Evolutionary conservation across 2,888 invertebrate genomes (phyloP).

Genomic region (Drosophila nr. perissopoda): DNA sequence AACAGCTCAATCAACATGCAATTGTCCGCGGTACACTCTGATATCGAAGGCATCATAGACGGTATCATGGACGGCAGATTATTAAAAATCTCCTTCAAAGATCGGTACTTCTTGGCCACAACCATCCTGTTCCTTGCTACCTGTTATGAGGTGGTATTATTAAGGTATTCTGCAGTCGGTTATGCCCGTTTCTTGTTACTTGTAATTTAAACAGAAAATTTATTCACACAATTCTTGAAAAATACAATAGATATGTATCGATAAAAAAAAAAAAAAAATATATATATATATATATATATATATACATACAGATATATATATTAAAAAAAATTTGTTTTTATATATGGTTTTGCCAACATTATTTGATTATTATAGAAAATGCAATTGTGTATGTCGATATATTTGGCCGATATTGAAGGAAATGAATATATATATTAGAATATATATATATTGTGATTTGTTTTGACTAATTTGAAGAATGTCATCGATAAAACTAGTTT

Average conservation of each 20-base stretch:
- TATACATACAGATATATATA: not conserved
- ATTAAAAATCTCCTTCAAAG: too few relatives aligned
- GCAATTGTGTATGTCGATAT: not conserved
- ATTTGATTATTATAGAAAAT: not conserved
- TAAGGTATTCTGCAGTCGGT: too few relatives aligned
- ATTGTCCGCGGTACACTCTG: not conserved
- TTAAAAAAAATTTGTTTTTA: accelerated
- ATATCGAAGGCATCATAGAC: not conserved
- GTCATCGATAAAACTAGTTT: not conserved
- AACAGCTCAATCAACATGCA: not conserved
- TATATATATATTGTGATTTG: not conserved
- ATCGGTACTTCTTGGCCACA: too few relatives aligned
- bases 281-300: not conserved
- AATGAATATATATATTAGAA: not conserved
- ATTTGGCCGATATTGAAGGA: not conserved
- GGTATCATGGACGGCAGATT: too few relatives aligned
- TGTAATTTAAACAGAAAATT: not conserved
- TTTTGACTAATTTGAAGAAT: not conserved
- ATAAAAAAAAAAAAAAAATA: too few relatives aligned
- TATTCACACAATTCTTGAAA: not conserved
- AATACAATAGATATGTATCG: not conserved
- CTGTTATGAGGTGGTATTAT: too few relatives aligned
- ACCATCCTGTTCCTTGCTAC: too few relatives aligned
- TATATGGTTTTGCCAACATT: not conserved
- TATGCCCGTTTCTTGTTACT: too few relatives aligned